Evolutionary conservation across 2,888 invertebrate species (phyloP), one percentile per base, ranked within the genome.

Genomic region (Lordiphosa fenestrarum): DNA sequence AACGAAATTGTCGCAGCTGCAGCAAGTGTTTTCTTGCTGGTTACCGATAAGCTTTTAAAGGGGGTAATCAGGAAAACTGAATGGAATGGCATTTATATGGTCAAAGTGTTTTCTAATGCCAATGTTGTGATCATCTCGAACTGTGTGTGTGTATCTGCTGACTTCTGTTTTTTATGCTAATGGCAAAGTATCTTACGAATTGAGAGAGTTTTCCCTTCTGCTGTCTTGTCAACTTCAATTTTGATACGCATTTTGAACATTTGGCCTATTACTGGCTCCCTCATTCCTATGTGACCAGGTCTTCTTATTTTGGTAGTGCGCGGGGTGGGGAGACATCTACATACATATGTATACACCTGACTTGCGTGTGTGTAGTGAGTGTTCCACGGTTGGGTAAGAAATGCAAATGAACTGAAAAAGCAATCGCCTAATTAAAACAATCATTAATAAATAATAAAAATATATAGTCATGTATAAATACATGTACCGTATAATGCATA

Each of bases 11-110:
- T 67, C 66, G 73, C 77, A 71, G 77, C 71, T 73, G 77, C 81
- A 84, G 84, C 77, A 78, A 78, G 77, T 78, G 77, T 78, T 58
- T 60, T 69, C 60, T 57, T 49, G 54, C 52, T 60, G 53, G 51
- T 41, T 49, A 36, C 66, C 77, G 84, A 84, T 77, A 77, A 84
- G 77, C 73, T 59, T 66, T 70, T 60, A 25, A 48, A 49, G 53
- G 64, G 57, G 59, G 59, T 62, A 65, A 41, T 69, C 70, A 69
- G 66, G 64, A 76, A 39, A 47, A 38, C 12, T 44, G 36, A 76
- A 66, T 63, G 41, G 48, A 71, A 76, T 66, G 80, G 73, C 77
- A 83, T 69, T 80, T 71, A 30, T 4, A 30, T 30, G 30, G 30
- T 10, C 30, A 30, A 30, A 30, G 30, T 30, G 30, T 30, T 30